Conservation (phyloP, 1,140 invertebrate genomes). For the Drosophila funebris region DNA sequence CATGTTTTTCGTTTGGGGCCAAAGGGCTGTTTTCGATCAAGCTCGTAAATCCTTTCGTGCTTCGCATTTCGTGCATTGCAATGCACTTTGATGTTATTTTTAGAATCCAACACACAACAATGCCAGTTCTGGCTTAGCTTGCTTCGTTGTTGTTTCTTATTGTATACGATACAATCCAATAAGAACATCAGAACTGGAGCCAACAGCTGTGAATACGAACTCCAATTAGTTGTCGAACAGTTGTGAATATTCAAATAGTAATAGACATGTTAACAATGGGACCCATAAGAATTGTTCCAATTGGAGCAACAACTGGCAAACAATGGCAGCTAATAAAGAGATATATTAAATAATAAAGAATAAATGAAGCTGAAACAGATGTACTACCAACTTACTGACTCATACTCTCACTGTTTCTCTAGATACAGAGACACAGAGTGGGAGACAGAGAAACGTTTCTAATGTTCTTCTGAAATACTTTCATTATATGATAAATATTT, state of each 20-base stretch:
- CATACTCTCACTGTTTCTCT: neutral
- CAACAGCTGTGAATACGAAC: slow-evolving; percentile 30
- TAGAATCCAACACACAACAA: slow-evolving; percentile 31
- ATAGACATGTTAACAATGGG: slow-evolving; percentile 5
- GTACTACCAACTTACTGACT: neutral
- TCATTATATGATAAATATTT: slow-evolving; percentile 1
- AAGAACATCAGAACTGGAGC: neutral
- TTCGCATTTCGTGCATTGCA: slow-evolving; percentile 48
- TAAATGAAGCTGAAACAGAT: neutral
- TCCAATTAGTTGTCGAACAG: slow-evolving; percentile 20
- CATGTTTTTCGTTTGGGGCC: slow-evolving; percentile 49
- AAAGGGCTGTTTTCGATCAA: slow-evolving; percentile 71
- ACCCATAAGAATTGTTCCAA: neutral
- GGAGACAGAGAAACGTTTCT: neutral
- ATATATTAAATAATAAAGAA: neutral
- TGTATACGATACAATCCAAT: neutral
- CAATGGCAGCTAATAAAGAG: slow-evolving; percentile 4
- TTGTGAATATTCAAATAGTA: slow-evolving; percentile 8
- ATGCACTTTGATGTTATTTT: slow-evolving; percentile 73
- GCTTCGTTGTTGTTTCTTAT: no score
- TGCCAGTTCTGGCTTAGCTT: slow-evolving; percentile 20
- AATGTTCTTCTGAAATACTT: neutral
- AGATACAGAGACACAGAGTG: no score
- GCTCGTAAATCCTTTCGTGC: slow-evolving; percentile 81
- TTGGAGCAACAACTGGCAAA: slow-evolving; percentile 12